Percentiles rank a stretch among this genome's conserved stretches.
Evolutionary conservation across 1,140 invertebrate genomes (phyloP).

Genomic region (Leptinotarsa texana): DNA sequence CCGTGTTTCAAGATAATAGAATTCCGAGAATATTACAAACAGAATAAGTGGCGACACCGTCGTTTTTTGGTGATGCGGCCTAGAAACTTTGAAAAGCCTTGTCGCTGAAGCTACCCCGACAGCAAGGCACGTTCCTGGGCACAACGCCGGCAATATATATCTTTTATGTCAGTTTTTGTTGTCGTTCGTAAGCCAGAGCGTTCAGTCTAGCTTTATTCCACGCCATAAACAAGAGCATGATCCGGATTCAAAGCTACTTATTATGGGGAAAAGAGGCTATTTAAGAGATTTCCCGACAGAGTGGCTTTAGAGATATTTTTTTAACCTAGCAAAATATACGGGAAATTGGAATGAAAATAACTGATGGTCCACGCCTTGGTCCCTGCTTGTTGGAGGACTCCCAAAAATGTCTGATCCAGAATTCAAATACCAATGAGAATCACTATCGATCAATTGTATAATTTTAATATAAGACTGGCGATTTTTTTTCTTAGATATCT

Average conservation of each 20-base stretch:
- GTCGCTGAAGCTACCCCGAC: not conserved
- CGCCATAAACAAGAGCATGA: constrained; percentile 7
- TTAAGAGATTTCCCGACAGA: not conserved
- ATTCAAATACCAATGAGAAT: too few species aligned
- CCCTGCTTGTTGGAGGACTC: too few species aligned
- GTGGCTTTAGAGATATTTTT: too few species aligned
- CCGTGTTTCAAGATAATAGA: not conserved
- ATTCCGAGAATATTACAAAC: too few species aligned
- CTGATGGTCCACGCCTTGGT: too few species aligned
- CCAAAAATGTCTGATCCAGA: too few species aligned
- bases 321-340: too few species aligned
- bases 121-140: not conserved
- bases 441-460: too few species aligned
- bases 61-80: not conserved
- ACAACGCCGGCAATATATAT: not conserved
- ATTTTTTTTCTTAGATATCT: too few species aligned
- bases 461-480: too few species aligned
- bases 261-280: not conserved
- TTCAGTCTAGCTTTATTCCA: constrained; percentile 8
- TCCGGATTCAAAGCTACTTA: constrained; percentile 5
- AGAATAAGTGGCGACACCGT: not conserved
- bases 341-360: too few species aligned
- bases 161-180: constrained; percentile 6
- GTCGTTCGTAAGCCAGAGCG: constrained; percentile 1
- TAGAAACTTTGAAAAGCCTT: not conserved